Conservation (phyloP, 2,113 vertebrate genomes). For the Serinus canaria region DNA sequence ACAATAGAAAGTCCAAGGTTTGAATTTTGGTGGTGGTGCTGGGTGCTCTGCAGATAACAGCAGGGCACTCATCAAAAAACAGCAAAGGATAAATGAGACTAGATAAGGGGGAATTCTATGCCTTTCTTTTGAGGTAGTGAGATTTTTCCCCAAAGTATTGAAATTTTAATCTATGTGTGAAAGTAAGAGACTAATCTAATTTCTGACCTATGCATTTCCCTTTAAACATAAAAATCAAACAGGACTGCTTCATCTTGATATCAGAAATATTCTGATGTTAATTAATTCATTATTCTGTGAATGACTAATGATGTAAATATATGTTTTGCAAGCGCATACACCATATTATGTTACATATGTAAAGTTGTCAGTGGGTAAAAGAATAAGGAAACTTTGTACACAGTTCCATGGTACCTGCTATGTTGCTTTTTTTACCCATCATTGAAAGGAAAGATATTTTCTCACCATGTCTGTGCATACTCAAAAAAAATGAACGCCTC, state of each 20-base stretch:
- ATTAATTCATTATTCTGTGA: conserved; percentile 50
- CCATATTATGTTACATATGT: conserved; percentile 25
- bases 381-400: not conserved
- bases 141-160: not conserved
- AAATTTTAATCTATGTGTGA: conserved; percentile 62
- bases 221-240: conserved; percentile 13
- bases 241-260: conserved; percentile 21
- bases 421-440: not conserved
- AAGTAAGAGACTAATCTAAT: conserved; percentile 25
- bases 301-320: conserved; percentile 36
- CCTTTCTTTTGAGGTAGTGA: not conserved
- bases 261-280: conserved; percentile 43
- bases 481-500: not conserved
- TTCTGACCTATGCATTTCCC: conserved; percentile 8
- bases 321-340: conserved; percentile 37
- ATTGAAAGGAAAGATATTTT: not conserved
- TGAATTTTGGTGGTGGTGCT: not conserved
- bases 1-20: not conserved
- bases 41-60: not conserved
- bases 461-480: not conserved
- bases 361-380: conserved; percentile 29
- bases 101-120: not conserved
- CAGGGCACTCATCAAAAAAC: not conserved
- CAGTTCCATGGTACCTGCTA: not conserved
- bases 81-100: not conserved